Base-by-base conservation (phyloP, 2,888 invertebrate species). In the Boloria selene region DNA sequence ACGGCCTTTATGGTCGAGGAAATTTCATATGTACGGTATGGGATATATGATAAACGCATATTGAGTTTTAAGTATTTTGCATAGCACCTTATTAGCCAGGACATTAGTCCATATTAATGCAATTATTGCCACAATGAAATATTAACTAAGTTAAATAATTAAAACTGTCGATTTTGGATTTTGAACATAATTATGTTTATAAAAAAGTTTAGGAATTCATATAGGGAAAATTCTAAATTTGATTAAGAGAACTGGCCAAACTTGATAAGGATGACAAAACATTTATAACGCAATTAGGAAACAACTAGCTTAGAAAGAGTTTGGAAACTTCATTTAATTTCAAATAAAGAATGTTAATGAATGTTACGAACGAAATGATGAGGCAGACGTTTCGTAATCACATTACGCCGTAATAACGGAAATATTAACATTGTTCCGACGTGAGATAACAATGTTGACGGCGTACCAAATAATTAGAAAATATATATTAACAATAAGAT, bases 1-100 rank as follows among this genome's bases (percentile, higher is more conserved):
- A 64, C 55, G 63, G 67, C 65, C 72, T 70, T 72, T 67, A 64
- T 26, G 61, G 65, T 49, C 31, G 61, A 67, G 71, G 71, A 69
- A 67, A 63, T 67, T 51, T 44, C 45, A 31, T 61, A 16, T 56
- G 44, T 58, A 49, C 16, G 49, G 31, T 17, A 31, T 26, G 49
- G 31, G 16, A 49, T 45, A 31, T 59, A 49, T 49, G 49, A 49
- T 13, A 47, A 49, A 49, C 49, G 49, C 17, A 49, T 31, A 59
- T 26, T 26, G 26, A n/a, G n/a, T 16, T 31, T 17, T 13, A 26
- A 49, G 16, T 13, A 13, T 49, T 58, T 58, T 58, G 58, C 58
- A 59, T 59, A 55, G 14, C 5, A 13, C 13, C 2, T 31, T 26
- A 31, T 17, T 4, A 26, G 10, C 5, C 1, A 22, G 7, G 22